Conservation (phyloP, 1,140 invertebrate genomes). For the Heterodera schachtii region DNA sequence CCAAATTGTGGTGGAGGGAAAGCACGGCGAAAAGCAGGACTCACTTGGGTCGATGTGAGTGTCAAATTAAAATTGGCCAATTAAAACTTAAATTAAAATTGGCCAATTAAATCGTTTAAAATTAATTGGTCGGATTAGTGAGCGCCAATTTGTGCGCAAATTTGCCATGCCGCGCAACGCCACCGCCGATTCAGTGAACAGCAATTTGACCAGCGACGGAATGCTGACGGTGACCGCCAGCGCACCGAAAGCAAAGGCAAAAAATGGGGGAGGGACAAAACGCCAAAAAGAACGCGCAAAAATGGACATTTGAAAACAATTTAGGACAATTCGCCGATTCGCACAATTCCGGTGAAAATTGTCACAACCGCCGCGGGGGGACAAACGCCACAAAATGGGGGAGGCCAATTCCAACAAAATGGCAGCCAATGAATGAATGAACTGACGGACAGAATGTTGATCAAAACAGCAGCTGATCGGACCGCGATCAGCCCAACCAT, state of each 20-base stretch:
- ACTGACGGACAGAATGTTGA: background rate
- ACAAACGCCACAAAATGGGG: background rate
- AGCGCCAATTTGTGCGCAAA: slow-evolving; percentile 51
- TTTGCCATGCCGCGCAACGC: slow-evolving; percentile 49
- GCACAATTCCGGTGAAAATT: background rate
- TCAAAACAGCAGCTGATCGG: too few species aligned
- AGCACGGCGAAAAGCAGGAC: slow-evolving; percentile 48
- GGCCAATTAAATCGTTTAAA: background rate
- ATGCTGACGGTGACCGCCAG: slow-evolving; percentile 43
- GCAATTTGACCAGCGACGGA: slow-evolving; percentile 48
- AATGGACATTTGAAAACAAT: background rate
- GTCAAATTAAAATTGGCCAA: too few species aligned
- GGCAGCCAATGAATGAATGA: background rate
- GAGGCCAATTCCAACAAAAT: background rate
- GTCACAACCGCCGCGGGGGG: background rate
- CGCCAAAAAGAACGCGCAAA: background rate
- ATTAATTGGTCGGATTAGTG: slow-evolving; percentile 26
- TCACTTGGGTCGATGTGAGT: slow-evolving; percentile 37
- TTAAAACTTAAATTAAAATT: too few species aligned
- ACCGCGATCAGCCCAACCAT: too few species aligned
- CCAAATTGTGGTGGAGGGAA: slow-evolving; percentile 50
- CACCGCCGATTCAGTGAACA: slow-evolving; percentile 36
- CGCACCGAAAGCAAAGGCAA: slow-evolving; percentile 37
- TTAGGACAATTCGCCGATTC: slow-evolving; percentile 9
- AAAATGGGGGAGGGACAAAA: background rate